Base-by-base conservation (phyloP, 1,140 invertebrate genomes). In the Thaumetopoea pityocampa region DNA sequence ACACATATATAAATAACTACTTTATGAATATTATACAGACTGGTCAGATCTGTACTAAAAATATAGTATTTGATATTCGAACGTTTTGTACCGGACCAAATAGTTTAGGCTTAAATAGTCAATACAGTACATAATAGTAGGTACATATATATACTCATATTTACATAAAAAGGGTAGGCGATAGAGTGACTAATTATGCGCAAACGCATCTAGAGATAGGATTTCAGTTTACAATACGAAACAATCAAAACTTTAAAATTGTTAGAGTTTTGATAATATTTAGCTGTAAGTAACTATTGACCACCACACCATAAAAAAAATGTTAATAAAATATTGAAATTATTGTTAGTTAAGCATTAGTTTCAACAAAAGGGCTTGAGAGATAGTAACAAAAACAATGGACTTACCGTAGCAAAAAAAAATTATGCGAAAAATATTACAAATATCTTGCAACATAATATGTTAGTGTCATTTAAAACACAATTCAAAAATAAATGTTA, bases 201-300 rank as follows among this genome's bases (percentile, higher is more conserved):
- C 61, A 67, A 77, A 81, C 72, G 74, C 74, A 79, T 68, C 46
- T 59, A 81, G 71, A 83, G 79, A 83, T 83, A 83, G 79, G 77
- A 76, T 76, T 52, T 47, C 67, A 42, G 32, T 53, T 37, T 61
- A 57, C 52, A 49, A 57, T 49, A 57, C 35, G 44, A 41, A 52
- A 62, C 52, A 41, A 23, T 41, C 41, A 28, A 58, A 64, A 50
- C 56, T 44, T 60, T 60, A 52, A 53, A 40, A 55, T 46, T 34
- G 45, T 57, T 48, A 55, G 50, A 46, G 28, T 28, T 29, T 56
- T 40, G 29, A 53, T 42, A 42, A 37, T 28, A 42, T 51, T 47
- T 27, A 40, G 59, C 66, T 54, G 53, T 46, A 51, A 66, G 35
- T 46, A 50, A 19, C 54, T 51, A 65, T 49, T 53, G 64, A 82